Conservation (phyloP, 1,140 invertebrate species). For the Camponotus pennsylvanicus region DNA sequence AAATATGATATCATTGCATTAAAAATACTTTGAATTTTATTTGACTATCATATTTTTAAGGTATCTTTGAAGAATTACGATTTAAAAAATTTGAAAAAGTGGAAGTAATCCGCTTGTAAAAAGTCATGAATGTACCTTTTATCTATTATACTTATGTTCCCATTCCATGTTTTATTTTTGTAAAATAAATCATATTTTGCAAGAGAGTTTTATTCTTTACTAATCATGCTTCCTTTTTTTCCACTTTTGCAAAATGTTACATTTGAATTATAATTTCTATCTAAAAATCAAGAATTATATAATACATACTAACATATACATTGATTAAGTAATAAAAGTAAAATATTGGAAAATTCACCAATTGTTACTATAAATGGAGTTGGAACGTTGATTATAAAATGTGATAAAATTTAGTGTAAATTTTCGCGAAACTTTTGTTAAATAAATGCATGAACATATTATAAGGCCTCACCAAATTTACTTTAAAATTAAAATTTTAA, state of each 20-base stretch:
- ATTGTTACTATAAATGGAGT: not conserved
- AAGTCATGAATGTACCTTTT: conserved; percentile 65
- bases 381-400: not conserved
- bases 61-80: not conserved
- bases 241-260: conserved; percentile 11
- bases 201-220: conserved; percentile 76
- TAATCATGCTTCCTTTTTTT: conserved; percentile 72
- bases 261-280: conserved; percentile 36
- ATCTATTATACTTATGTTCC: conserved; percentile 65
- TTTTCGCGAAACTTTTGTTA: not conserved
- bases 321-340: conserved; percentile 2
- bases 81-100: conserved; percentile 6
- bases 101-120: not conserved
- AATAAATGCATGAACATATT: not conserved
- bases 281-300: not conserved
- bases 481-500: not conserved
- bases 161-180: conserved; percentile 76
- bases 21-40: conserved; percentile 60
- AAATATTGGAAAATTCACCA: not conserved
- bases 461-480: not conserved
- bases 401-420: not conserved
- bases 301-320: not conserved
- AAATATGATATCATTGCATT: conserved; percentile 57
- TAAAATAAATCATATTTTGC: conserved; percentile 81
- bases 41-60: conserved; percentile 40